phyloP scores from a whole-genome alignment of 2,797 vertebrate genomes.

The Lemur catta region DNA sequence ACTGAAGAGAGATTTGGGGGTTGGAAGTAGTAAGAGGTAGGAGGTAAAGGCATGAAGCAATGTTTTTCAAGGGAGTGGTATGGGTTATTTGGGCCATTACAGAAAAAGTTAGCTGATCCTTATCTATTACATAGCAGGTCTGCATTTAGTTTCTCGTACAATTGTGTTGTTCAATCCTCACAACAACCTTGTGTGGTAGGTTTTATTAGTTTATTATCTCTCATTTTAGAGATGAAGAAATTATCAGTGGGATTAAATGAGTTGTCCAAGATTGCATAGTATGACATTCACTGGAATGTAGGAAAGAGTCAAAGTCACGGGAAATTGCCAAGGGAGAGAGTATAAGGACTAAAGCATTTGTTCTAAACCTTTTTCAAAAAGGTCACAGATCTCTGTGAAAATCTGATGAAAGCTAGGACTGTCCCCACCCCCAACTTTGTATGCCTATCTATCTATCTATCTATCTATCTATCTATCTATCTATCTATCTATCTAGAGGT shows the following conservation, averaged over 20 bases:
- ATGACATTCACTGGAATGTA: background rate
- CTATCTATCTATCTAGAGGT: too few relatives aligned
- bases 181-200: background rate
- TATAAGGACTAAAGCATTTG: background rate
- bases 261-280: background rate
- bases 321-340: background rate
- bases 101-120: background rate
- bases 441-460: background rate
- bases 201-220: slow-evolving; percentile 12
- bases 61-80: background rate
- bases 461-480: background rate
- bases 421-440: fast-evolving
- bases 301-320: background rate
- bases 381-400: background rate
- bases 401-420: background rate
- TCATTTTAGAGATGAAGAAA: background rate
- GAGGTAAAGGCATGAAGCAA: background rate
- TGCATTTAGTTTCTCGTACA: background rate
- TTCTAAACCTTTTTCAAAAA: background rate
- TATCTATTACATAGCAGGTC: background rate
- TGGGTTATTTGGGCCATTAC: background rate
- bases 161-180: background rate
- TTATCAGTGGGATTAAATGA: background rate
- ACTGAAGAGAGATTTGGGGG: background rate
- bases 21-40: background rate